Conservation (phyloP, 2,113 vertebrate genomes). For the Bambusicola thoracicus region DNA sequence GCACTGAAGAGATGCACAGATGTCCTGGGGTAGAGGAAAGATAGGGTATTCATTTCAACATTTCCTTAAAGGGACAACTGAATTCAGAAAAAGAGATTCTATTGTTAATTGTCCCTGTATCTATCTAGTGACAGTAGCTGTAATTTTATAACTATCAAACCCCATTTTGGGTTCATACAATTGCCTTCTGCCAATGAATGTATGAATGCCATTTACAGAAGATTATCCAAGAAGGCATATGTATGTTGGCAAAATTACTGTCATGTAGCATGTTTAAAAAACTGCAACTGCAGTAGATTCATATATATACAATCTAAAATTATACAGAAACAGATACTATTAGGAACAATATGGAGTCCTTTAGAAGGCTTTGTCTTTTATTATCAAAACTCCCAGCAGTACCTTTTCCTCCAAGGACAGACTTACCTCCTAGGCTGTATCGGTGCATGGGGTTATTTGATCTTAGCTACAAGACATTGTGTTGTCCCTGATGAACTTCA, state of each 20-base stretch:
- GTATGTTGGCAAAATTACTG: neutral
- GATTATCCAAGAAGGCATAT: neutral
- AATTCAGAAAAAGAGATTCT: neutral
- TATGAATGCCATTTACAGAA: neutral
- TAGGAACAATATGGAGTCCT: neutral
- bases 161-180: neutral
- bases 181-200: neutral
- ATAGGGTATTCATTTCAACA: neutral
- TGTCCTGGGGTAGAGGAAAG: neutral
- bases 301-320: neutral
- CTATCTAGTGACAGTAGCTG: neutral
- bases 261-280: neutral
- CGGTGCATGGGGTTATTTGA: neutral
- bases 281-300: neutral
- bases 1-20: neutral
- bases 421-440: neutral
- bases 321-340: neutral
- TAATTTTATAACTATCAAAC: neutral
- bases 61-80: neutral
- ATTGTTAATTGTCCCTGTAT: neutral
- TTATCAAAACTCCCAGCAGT: accelerated
- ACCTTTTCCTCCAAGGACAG: neutral
- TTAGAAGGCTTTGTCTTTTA: neutral
- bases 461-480: neutral
- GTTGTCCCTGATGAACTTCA: neutral